Evolutionary conservation across 1,140 invertebrate species (phyloP), one percentile per base, ranked within the genome.

Genomic region (Drosophila varians): DNA sequence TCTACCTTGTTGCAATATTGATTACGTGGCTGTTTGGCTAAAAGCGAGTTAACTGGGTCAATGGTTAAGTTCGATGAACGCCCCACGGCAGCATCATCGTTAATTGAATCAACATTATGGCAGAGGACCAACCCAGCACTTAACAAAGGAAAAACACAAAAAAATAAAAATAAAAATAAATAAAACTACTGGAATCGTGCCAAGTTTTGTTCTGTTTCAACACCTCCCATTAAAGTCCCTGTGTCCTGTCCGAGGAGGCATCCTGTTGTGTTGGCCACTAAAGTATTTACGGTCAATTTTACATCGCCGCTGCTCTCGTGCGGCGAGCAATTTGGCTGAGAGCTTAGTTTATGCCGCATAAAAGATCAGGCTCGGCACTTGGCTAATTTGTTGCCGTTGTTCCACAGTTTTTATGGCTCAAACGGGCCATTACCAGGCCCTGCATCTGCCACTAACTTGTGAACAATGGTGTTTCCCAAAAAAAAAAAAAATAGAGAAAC

Each of bases 311-410:
- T 21, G 53, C 58, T 45, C 52, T 40, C 51, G 25, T 69, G 74
- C 46, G 43, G 74, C 31, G 70, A 56, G 74, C 71, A 84, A 84
- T 83, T 84, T 84, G 71, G 71, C 56, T 72, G 68, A 84, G 65
- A 79, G 64, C 64, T 74, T 71, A 46, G 49, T 78, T 77, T 78
- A 75, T 79, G 70, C 52, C 75, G 47, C 77, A 80, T 80, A 65
- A 79, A 79, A 71, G 53, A 56, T 53, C 74, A 55, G 55, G 34
- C 51, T 51, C 46, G 28, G 51, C 72, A 83, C 71, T 80, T 84
- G 80, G 55, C 82, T 87, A 77, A 77, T 86, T 80, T 87, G 80
- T 70, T 74, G 62, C 47, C 60, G 40, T 53, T 64, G 60, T 61
- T 64, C 36, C 55, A 38, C 68, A 72, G 34, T 77, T 64, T 75